These are phyloP conservation scores for Sebastes fasciatus DNA, from an alignment of 2,113 vertebrate genomes.

Conservation along the genomic window DNA sequence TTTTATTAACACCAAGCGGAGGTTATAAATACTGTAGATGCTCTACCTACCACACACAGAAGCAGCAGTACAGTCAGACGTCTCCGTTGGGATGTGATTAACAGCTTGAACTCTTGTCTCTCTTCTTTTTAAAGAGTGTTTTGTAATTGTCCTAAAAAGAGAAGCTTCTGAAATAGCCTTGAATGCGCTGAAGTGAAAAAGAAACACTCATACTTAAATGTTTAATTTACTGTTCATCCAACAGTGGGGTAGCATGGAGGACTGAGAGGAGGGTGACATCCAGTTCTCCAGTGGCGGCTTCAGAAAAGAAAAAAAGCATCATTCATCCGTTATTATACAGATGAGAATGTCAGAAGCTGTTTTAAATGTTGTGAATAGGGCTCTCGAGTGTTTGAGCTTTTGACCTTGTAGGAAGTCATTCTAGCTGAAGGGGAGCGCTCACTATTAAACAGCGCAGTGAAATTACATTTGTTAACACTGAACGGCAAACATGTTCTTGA, in stretches of 20 bases:
- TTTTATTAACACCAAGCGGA: slow-evolving; percentile 8
- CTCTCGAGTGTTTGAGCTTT: slow-evolving; percentile 52
- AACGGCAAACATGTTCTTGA: slow-evolving; percentile 2
- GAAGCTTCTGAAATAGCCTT: slow-evolving; percentile 27
- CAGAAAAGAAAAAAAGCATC: slow-evolving; percentile 29
- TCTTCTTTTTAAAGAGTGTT: not conserved
- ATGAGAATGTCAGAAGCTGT: slow-evolving; percentile 50
- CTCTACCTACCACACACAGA: not conserved
- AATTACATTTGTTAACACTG: slow-evolving; percentile 15
- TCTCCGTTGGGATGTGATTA: too few relatives aligned
- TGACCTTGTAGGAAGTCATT: slow-evolving; percentile 60
- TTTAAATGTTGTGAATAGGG: slow-evolving; percentile 42
- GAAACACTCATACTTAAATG: slow-evolving; percentile 16
- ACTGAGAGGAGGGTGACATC: slow-evolving; percentile 20
- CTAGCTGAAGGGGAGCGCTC: slow-evolving; percentile 26
- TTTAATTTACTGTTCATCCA: slow-evolving; percentile 53
- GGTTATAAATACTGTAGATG: not conserved
- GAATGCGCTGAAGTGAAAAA: slow-evolving; percentile 6
- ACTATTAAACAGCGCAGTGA: slow-evolving; percentile 17
- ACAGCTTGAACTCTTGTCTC: not conserved
- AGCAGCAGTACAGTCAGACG: not conserved
- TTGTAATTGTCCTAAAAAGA: not conserved
- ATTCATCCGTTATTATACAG: slow-evolving; percentile 35
- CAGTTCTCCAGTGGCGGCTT: slow-evolving; percentile 38
- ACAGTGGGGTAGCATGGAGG: slow-evolving; percentile 10